Percentiles rank a stretch among this genome's conserved stretches.
These are phyloP conservation scores for Rhinogobius similis DNA, from an alignment of 2,113 vertebrate species.

Conservation along the genomic window DNA sequence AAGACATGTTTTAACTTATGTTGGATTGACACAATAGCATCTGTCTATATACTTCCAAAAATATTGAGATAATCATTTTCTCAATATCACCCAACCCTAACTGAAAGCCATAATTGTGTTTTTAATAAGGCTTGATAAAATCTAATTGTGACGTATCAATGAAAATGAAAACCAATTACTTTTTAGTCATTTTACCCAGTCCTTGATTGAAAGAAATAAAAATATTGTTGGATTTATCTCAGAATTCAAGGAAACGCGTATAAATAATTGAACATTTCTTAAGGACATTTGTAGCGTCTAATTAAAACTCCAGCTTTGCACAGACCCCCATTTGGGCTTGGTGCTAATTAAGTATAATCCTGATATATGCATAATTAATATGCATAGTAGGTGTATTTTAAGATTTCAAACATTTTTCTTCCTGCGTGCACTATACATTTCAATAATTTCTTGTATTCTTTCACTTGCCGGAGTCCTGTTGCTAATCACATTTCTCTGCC, in stretches of 20 bases:
- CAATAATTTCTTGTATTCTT: not conserved
- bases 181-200: not conserved
- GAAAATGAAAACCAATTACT: too few relatives aligned
- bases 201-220: not conserved
- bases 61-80: too few relatives aligned
- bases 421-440: not conserved
- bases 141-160: too few relatives aligned
- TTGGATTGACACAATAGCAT: too few relatives aligned
- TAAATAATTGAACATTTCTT: slow-evolving; percentile 1
- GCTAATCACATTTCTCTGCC: slow-evolving; percentile 38
- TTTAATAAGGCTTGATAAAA: too few relatives aligned
- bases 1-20: too few relatives aligned
- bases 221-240: not conserved
- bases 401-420: slow-evolving; percentile 3
- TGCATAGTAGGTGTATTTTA: slow-evolving; percentile 37
- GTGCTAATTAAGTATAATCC: slow-evolving; percentile 25
- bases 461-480: slow-evolving; percentile 3
- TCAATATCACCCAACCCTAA: too few relatives aligned
- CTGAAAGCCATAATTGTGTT: too few relatives aligned
- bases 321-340: slow-evolving; percentile 19
- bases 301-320: slow-evolving; percentile 29
- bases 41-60: too few relatives aligned
- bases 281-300: slow-evolving; percentile 11
- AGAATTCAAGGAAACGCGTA: not conserved
- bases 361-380: slow-evolving; percentile 45